Base-by-base conservation (phyloP, 2,888 invertebrate genomes). In the Ormyrus pomaceus region DNA sequence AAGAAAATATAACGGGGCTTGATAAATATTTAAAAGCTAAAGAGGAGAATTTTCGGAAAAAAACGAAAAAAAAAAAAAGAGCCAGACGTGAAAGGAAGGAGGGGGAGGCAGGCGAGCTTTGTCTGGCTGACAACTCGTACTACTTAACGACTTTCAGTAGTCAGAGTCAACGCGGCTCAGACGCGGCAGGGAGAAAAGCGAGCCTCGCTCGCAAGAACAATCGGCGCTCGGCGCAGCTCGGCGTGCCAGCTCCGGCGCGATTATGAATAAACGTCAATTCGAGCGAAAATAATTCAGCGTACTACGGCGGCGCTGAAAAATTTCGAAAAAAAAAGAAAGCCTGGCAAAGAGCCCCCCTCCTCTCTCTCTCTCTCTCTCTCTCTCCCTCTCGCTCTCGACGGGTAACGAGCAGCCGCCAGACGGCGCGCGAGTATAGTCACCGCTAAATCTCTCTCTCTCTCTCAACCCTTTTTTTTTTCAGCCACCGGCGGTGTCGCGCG, bases 81-180 rank as follows among this genome's bases (percentile, higher is more conserved):
- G 34, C 34, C 34, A 34, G 34, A 34, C 34, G 34, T 3, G 34
- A 34, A 34, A 34, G 34, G 34, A 34, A 34, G 34, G 34, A 19
- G n/a, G 19, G 19, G 1, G 34, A 34, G 34, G 34, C 34, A 34
- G 2, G 34, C 34, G 34, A 34, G 34, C 34, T 34, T 34, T 34
- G 19, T 56, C 46, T 55, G 56, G 1, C 55, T 4, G 1, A 13
- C 58, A 58, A 46, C 58, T 58, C 11, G 58, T 34, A 65, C 74
- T 74, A 65, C 62, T 65, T 65, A 34, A 58, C 2, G 8, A 0
- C 19, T 46, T 55, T 13, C 55, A 76, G 61, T 76, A 69, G 68
- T 61, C 10, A 46, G 3, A 13, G 68, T 48, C 53, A 56, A 13
- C 46, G n/a, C 1, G 4, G 53, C 11, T 76, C 61, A 53, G 59